Percentiles rank a stretch among this genome's conserved stretches.
Evolutionary conservation across 1,140 invertebrate species (phyloP).

Genomic region (Aphaenogaster floridana): DNA sequence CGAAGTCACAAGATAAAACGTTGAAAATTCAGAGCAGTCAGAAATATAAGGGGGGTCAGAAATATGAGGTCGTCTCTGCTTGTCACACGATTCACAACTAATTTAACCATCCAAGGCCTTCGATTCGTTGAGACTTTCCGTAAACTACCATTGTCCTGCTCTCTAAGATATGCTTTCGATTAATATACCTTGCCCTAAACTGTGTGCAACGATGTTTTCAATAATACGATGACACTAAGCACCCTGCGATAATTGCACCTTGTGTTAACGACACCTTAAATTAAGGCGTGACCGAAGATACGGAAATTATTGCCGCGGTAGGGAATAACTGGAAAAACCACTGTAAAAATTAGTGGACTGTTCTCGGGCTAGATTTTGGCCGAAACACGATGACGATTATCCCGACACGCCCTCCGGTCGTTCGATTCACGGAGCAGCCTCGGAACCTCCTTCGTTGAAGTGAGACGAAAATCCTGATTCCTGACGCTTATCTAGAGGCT

Average conservation of each 20-base stretch:
- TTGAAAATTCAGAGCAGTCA: too few species aligned
- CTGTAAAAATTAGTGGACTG: constrained; percentile 4
- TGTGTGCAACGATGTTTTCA: neutral
- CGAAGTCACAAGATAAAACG: too few species aligned
- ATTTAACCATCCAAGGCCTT: neutral
- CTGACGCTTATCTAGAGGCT: neutral
- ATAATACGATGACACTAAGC: neutral
- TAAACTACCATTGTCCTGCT: neutral
- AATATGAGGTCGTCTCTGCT: neutral
- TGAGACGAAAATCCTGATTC: constrained; percentile 33
- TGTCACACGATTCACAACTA: neutral
- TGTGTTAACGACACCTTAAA: constrained; percentile 12
- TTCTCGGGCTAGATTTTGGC: constrained; percentile 13
- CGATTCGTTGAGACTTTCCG: neutral
- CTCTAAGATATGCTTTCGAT: neutral
- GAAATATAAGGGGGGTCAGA: too few species aligned
- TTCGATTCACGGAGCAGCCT: neutral
- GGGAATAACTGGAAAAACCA: neutral
- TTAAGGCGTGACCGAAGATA: constrained; percentile 8
- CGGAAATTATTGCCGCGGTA: neutral
- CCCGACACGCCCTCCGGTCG: constrained; percentile 38
- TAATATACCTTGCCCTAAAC: neutral
- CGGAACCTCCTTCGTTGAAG: neutral
- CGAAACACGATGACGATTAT: constrained; percentile 34
- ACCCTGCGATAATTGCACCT: neutral